Base-by-base conservation (phyloP, 23 tunicate genomes). In the Trididemnum clinides region DNA sequence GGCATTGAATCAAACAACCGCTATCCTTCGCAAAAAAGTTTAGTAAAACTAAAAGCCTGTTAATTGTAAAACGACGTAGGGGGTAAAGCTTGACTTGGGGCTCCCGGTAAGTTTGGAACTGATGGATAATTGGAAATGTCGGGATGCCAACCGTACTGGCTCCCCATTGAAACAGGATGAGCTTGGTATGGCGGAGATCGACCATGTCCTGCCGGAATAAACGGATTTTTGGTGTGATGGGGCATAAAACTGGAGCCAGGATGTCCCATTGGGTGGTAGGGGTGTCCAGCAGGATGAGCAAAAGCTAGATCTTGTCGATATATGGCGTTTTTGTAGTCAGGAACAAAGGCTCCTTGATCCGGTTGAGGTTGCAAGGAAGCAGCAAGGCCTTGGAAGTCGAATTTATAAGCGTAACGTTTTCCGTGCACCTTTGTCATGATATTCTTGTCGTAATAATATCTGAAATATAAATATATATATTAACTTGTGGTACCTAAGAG, bases 361-460 rank as follows among this genome's bases (percentile, higher is more conserved):
- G 97, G 97, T 71, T 92, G 97, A 7, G 98, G 95, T 28, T 94
- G 93, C 62, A 94, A 66, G 1, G 98, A 94, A 0, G 98, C 98
- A 6, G 98, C 98, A 0, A 94, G 89, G 28, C 98, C 99, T 76
- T 97, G 95, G 59, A 97, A 92, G 85, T 97, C 97, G 78, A 97
- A 97, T 81, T 97, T 97, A 95, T 97, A 97, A 28, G 99, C 99
- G 85, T 97, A 97, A 50, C 99, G 85, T 70, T 97, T 97, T 28
- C 99, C 99, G 39, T 97, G 99, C 25, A 97, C 97, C 38, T 97
- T 97, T 12, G 99, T 92, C 99, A 97, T 97, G 34, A 94, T 94
- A 82, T 90, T 94, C 78, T 97, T 97, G 82, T 97, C 99, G 80
- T 97, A 97, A 79, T 97, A 97, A 78, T 97, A 97, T 73, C 99